Evolutionary conservation across 1,140 invertebrate genomes (phyloP), one percentile per base, ranked within the genome.

Genomic region (Thaumetopoea pityocampa): DNA sequence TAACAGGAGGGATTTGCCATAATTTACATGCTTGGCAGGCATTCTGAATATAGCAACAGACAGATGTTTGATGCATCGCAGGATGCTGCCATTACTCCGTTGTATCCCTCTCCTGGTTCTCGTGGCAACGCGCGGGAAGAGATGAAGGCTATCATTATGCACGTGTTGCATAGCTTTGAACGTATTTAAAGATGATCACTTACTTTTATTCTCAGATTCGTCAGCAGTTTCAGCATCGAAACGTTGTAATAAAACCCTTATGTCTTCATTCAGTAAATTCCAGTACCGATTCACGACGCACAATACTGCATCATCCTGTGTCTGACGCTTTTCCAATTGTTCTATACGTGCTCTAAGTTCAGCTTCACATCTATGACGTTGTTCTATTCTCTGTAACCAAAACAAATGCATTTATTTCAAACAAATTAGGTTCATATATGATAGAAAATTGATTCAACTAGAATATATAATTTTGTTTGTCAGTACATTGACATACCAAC

Each of bases 201-300:
- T 88, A 95, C 93, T 97, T 88, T 93, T 94, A 73, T 94, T 97
- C 86, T 98, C 96, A 11, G 93, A 93, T 85, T 98, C 97, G 89
- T 98, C 96, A 15, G 96, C 95, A 20, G 96, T 98, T 85, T 99
- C 97, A 5, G 96, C 95, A 89, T 98, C 97, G 89, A 99, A 98
- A 62, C 97, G 88, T 77, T 98, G 96, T 42, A 99, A 84, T 12
- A 99, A 76, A 16, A 99, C 92, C 56, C 97, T 85, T 49, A 99
- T 96, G 84, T 99, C 97, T 88, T 99, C 97, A 88, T 99, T 97
- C 6, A 98, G 86, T 71, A 97, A 93, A 87, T 97, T 99, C 97
- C 97, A 99, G 82, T 99, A 98, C 46, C 97, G 88, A 87, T 99
- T 99, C 4, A 99, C 96, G 43, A 98, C 96, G 88, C 97, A 98